Base-by-base conservation (phyloP, 92 coral and sea anemone species). In the Palythoa heliodiscus region DNA sequence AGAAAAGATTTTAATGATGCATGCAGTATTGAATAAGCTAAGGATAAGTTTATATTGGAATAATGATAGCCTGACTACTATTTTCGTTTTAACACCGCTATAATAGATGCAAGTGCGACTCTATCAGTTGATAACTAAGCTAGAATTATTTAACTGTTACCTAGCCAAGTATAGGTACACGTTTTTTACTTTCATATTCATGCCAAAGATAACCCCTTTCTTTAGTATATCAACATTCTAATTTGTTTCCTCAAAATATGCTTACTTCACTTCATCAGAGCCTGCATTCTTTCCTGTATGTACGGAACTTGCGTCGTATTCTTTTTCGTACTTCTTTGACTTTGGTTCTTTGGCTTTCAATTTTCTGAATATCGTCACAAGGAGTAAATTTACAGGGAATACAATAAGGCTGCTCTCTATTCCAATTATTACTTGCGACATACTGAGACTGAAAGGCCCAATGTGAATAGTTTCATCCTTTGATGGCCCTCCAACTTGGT, bases 301-400 rank as follows among this genome's bases (percentile, higher is more conserved):
- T n/a, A 11, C 37, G 38, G 70, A 5, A 2, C 10, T 39, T 11
- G 53, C 64, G 54, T 91, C 87, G 37, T 76, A 90, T 2, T 52
- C 67, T 77, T 89, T 86, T 82, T 88, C 89, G 17, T 91, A 91
- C 23, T 86, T 91, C 61, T 87, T 81, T 16, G 87, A 85, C 22
- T 87, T 86, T 38, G 82, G 88, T 35, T 92, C 91, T 82, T 93
- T 95, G 50, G 96, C 91, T 55, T 92, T 93, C 19, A 93, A 88
- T 82, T 94, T 95, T 23, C 98, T 88, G 86, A 95, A 95, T 71
- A 95, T 89, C 13, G 95, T 87, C 25, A 94, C 98, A 54, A 95
- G 88, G 29, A 95, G 83, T 69, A 95, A 71, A 71, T 95, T 95
- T 10, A 95, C 92, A 2, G 98, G 98, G 86, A 95, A 75, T 0